Evolutionary conservation across 2,888 invertebrate genomes (phyloP).

Genomic region (Strigamia maritima): DNA sequence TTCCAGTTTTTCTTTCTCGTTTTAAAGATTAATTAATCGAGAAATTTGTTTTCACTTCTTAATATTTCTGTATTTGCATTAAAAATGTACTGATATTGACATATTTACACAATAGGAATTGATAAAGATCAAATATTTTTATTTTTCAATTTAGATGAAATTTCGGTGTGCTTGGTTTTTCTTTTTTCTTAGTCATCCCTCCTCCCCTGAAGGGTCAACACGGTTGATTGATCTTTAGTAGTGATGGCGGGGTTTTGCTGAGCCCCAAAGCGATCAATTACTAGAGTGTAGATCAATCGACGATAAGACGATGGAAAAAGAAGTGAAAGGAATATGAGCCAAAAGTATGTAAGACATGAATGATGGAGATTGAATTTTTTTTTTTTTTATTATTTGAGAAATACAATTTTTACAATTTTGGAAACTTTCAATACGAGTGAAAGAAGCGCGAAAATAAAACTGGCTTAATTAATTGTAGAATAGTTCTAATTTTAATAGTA

Average conservation of each 20-base stretch:
- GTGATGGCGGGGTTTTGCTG: constrained; percentile 20
- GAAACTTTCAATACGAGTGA: background rate
- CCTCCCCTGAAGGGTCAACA: background rate
- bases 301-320: constrained; percentile 14
- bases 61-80: too few species aligned
- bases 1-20: background rate
- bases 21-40: background rate
- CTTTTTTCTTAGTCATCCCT: background rate
- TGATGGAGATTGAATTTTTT: constrained; percentile 20
- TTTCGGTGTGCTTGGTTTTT: background rate
- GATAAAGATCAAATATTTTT: background rate
- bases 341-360: constrained; percentile 10
- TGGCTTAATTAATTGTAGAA: too few species aligned
- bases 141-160: background rate
- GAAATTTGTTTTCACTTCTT: too few species aligned
- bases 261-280: constrained; percentile 29
- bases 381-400: background rate
- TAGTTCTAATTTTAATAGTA: too few species aligned
- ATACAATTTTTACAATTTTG: background rate
- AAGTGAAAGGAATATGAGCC: constrained; percentile 24
- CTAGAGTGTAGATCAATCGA: constrained; percentile 24
- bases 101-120: too few species aligned
- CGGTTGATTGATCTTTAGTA: constrained; percentile 16
- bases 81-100: too few species aligned
- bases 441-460: too few species aligned